A percentile compares a stretch with the other conserved stretches of the same genome.
phyloP scores from a whole-genome alignment of 2,113 vertebrate genomes.

The Halichoeres trimaculatus region DNA sequence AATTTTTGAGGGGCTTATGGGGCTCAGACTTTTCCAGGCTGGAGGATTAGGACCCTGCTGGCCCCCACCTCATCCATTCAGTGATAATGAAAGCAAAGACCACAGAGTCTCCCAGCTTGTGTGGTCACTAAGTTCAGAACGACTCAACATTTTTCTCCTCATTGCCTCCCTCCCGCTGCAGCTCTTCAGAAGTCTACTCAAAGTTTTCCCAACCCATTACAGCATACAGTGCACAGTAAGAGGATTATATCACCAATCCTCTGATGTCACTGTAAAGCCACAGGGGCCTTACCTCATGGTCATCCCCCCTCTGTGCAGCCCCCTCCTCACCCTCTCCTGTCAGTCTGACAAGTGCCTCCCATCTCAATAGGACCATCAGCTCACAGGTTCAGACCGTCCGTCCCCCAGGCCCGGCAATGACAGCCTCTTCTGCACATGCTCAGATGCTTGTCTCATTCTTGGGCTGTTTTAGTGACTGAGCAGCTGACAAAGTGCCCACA shows the following conservation, averaged over 20 bases:
- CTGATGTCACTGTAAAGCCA: conserved; percentile 67
- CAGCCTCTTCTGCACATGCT: conserved; percentile 42
- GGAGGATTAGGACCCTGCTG: background rate
- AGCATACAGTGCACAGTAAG: conserved; percentile 55
- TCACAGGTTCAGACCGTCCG: conserved; percentile 34
- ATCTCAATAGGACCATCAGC: conserved; percentile 12
- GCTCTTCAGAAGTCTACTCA: conserved; percentile 24
- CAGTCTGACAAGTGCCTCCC: conserved; percentile 12
- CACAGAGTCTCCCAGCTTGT: background rate
- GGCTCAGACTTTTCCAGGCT: background rate
- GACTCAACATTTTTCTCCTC: conserved; percentile 17
- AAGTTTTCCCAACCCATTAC: conserved; percentile 37
- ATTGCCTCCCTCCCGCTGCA: background rate
- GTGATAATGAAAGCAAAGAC: background rate
- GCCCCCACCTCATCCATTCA: background rate
- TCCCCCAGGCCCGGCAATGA: conserved; percentile 22
- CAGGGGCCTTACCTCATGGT: conserved; percentile 44
- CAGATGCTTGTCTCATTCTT: conserved; percentile 30
- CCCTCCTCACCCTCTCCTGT: conserved; percentile 1
- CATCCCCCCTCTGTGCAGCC: background rate
- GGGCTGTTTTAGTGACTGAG: conserved; percentile 30
- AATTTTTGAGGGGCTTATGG: background rate
- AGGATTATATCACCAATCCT: conserved; percentile 76
- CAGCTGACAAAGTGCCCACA: conserved; percentile 35
- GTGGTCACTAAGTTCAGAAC: background rate